Conservation (phyloP, 1,140 invertebrate species). For the Drosophila pruinosa region DNA sequence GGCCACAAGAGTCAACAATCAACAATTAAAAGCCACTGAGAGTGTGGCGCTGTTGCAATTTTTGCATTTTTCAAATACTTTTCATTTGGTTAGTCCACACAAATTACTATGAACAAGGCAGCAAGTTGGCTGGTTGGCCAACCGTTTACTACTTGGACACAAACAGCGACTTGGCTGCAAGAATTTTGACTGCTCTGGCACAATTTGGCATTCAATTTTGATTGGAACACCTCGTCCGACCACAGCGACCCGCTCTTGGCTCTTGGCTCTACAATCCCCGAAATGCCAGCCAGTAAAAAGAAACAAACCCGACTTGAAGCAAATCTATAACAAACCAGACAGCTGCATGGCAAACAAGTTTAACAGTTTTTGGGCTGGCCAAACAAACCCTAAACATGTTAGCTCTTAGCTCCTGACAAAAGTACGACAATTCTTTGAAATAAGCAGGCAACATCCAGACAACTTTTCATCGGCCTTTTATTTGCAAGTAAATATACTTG, state of each 20-base stretch:
- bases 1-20: conserved; percentile 69
- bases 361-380: conserved; percentile 28
- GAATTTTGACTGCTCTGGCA: conserved; percentile 48
- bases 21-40: conserved; percentile 69
- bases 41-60: conserved; percentile 68
- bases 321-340: conserved; percentile 54
- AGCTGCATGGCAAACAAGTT: conserved; percentile 66
- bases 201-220: conserved; percentile 69
- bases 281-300: conserved; percentile 51
- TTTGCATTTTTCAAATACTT: conserved; percentile 72
- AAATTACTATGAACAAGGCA: conserved; percentile 51
- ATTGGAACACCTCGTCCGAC: conserved; percentile 36
- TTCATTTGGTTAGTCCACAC: conserved; percentile 52
- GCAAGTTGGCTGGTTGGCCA: conserved; percentile 15
- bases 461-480: conserved; percentile 28
- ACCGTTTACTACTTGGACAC: conserved; percentile 13
- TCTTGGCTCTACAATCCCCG: conserved; percentile 32
- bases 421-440: conserved; percentile 8
- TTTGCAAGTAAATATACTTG: conserved; percentile 18
- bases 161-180: conserved; percentile 28
- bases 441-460: conserved; percentile 3
- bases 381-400: conserved; percentile 52
- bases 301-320: not conserved
- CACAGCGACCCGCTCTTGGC: conserved; percentile 1
- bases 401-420: conserved; percentile 38